Percentiles rank a stretch among this genome's conserved stretches.
phyloP scores from a whole-genome alignment of 1,140 invertebrate species.

The Cherax destructor region DNA sequence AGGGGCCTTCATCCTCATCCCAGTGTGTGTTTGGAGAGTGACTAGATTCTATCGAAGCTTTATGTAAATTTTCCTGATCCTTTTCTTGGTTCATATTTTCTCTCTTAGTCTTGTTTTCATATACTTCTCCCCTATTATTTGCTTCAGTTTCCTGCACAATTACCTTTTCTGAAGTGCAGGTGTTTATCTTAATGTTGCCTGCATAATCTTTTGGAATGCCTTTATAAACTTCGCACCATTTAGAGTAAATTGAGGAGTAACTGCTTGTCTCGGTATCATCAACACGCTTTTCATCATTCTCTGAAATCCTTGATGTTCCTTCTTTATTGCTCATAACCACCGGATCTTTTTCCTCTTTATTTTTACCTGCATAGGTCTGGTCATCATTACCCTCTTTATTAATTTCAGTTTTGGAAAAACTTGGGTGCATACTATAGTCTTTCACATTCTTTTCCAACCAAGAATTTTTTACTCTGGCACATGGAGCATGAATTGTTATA shows the following conservation, averaged over 20 bases:
- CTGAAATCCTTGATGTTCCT: not conserved
- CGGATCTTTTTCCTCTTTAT: not conserved
- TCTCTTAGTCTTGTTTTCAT: not conserved
- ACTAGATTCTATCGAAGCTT: not conserved
- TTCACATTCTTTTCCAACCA: not conserved
- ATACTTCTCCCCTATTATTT: not conserved
- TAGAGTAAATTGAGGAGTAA: constrained; percentile 19
- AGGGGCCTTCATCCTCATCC: not conserved
- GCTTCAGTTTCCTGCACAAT: not conserved
- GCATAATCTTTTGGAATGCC: not conserved
- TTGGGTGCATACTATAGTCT: not conserved
- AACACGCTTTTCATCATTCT: not conserved
- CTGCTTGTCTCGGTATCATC: not conserved
- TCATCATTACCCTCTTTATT: not conserved
- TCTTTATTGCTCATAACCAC: not conserved
- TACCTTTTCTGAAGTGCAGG: not conserved
- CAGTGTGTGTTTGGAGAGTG: not conserved
- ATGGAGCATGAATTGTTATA: constrained; percentile 23
- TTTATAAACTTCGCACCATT: constrained; percentile 5
- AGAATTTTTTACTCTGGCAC: not conserved
- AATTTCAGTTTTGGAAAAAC: not conserved
- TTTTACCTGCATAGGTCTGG: not conserved
- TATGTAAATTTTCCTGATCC: not conserved
- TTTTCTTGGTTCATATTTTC: not conserved
- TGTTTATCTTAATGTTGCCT: not conserved